These are phyloP conservation scores for Antechinus flavipes DNA, from an alignment of 2,113 vertebrate species.

Conservation along the genomic window DNA sequence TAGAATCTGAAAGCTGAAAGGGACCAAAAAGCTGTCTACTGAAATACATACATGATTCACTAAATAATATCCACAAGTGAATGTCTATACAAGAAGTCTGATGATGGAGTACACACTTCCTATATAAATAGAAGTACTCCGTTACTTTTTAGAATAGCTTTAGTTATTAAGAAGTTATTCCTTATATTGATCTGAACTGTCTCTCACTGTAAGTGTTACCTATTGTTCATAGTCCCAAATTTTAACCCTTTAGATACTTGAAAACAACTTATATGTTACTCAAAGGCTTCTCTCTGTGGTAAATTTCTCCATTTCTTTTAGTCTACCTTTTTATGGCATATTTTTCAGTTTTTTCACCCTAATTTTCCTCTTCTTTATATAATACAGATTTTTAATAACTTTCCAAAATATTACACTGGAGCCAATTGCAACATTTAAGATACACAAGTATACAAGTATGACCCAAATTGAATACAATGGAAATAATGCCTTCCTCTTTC, in stretches of 20 bases:
- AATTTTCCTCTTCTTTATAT: too few relatives aligned
- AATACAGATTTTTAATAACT: too few relatives aligned
- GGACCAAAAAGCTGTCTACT: not conserved
- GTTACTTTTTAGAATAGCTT: not conserved
- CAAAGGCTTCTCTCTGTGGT: not conserved
- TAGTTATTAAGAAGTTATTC: not conserved
- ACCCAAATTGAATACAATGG: too few relatives aligned
- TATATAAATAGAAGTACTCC: not conserved
- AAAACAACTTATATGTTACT: not conserved
- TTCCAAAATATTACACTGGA: too few relatives aligned
- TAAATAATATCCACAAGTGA: not conserved
- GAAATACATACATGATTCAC: not conserved
- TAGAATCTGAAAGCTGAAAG: not conserved
- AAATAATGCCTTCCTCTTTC: too few relatives aligned
- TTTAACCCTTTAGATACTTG: not conserved
- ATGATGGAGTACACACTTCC: not conserved
- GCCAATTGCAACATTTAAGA: too few relatives aligned
- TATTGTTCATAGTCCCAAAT: not conserved
- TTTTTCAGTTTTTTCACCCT: too few relatives aligned
- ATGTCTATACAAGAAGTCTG: not conserved
- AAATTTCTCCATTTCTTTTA: too few relatives aligned
- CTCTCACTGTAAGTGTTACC: not conserved
- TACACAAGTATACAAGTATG: too few relatives aligned
- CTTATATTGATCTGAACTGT: not conserved
- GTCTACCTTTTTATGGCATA: too few relatives aligned